A percentile compares a stretch with the other conserved stretches of the same genome.
phyloP scores from a whole-genome alignment of 2,888 invertebrate genomes.

The Coelopa pilipes region DNA sequence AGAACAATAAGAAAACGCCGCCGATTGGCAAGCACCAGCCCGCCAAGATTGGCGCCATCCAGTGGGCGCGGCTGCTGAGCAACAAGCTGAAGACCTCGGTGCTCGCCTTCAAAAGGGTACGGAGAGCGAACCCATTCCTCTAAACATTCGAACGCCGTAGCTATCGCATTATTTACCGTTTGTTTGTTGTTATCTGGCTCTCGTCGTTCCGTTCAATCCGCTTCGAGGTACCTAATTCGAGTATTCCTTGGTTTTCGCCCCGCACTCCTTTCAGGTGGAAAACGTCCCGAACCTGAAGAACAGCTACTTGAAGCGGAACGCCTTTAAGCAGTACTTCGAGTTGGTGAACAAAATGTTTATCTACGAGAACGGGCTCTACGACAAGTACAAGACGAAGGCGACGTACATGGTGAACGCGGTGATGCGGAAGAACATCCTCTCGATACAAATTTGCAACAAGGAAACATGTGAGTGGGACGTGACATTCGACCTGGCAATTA shows the following conservation, averaged over 20 bases:
- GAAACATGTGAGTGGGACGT: conserved; percentile 50
- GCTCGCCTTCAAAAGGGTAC: conserved; percentile 79
- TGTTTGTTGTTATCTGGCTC: no score
- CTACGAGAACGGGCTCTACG: conserved; percentile 79
- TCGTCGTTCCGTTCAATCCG: background rate
- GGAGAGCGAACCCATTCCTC: no score
- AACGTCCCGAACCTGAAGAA: conserved; percentile 68
- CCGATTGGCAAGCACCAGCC: conserved; percentile 79
- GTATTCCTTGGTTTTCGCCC: background rate
- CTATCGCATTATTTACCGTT: no score
- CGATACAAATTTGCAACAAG: conserved; percentile 68
- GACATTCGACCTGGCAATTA: no score
- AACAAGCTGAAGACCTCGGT: conserved; percentile 83
- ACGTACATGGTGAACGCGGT: conserved; percentile 74
- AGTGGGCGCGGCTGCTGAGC: conserved; percentile 85
- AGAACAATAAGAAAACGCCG: conserved; percentile 58
- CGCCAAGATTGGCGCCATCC: conserved; percentile 84
- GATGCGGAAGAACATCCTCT: conserved; percentile 77
- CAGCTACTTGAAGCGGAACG: conserved; percentile 78
- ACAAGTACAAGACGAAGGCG: conserved; percentile 76
- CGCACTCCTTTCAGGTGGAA: conserved; percentile 52
- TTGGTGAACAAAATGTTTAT: conserved; percentile 79
- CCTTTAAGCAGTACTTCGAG: conserved; percentile 81
- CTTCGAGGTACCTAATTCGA: background rate
- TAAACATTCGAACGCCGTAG: no score